Conservation (phyloP, 2,797 vertebrate genomes). For the Scolopax bukidnonensis region DNA sequence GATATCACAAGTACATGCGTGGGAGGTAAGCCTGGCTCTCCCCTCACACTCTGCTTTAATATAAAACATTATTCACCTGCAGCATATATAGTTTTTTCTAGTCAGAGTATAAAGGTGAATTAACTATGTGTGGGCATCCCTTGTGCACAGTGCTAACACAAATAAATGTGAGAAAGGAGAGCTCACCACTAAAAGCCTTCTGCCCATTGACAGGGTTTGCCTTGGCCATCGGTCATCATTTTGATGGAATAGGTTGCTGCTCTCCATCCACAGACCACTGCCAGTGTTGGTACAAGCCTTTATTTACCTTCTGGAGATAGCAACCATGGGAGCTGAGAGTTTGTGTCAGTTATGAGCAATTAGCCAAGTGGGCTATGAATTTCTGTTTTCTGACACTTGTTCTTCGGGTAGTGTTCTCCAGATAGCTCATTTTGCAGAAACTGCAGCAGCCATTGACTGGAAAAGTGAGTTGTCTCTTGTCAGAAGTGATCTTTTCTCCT, state of each 20-base stretch:
- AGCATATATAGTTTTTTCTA: background rate
- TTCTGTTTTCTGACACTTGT: background rate
- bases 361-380: background rate
- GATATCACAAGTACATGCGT: background rate
- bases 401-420: background rate
- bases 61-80: slow-evolving; percentile 39
- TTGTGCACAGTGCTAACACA: background rate
- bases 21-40: slow-evolving; percentile 34
- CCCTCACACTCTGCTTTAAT: background rate
- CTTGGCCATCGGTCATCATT: background rate
- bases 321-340: background rate
- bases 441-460: background rate
- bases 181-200: background rate
- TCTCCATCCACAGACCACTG: background rate
- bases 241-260: background rate
- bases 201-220: background rate
- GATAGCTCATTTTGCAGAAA: background rate
- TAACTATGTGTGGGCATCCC: background rate
- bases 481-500: background rate
- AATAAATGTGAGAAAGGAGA: background rate
- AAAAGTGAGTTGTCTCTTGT: background rate
- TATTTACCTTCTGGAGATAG: background rate
- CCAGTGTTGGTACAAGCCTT: background rate
- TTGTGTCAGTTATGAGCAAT: background rate
- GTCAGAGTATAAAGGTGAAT: background rate